These are phyloP conservation scores for Osmerus mordax DNA, from an alignment of 2,113 vertebrate genomes.

Conservation along the genomic window DNA sequence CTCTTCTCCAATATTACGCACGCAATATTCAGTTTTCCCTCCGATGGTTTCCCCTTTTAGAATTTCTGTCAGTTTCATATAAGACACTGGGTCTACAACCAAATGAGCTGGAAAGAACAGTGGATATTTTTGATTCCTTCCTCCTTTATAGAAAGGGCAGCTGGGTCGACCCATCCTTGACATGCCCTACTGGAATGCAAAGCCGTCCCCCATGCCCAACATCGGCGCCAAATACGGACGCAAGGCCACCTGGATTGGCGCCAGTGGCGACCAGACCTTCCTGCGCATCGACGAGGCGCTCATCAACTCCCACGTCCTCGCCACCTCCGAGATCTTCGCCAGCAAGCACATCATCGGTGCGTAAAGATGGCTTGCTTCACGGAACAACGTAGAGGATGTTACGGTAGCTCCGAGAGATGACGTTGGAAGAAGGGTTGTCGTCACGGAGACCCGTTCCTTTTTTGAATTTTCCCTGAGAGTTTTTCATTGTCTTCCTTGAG, in stretches of 20 bases:
- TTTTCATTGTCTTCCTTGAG: too few species aligned
- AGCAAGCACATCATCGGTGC: constrained; percentile 95
- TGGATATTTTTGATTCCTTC: background rate
- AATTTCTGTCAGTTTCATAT: background rate
- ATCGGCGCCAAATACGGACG: constrained; percentile 96
- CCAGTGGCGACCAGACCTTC: constrained; percentile 97
- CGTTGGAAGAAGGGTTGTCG: too few species aligned
- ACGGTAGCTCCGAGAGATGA: too few species aligned
- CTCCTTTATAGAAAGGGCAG: constrained; percentile 86
- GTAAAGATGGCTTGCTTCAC: background rate
- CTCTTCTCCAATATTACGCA: too few species aligned
- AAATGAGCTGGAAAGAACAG: background rate
- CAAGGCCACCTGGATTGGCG: constrained; percentile 97
- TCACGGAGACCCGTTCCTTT: too few species aligned
- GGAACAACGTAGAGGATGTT: background rate
- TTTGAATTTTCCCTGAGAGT: too few species aligned
- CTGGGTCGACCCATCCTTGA: constrained; percentile 94
- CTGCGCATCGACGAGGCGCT: constrained; percentile 96
- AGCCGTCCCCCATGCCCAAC: constrained; percentile 95
- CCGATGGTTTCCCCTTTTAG: background rate
- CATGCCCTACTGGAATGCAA: constrained; percentile 98
- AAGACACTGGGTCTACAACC: background rate
- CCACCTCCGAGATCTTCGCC: constrained; percentile 98
- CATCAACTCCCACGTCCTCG: constrained; percentile 96
- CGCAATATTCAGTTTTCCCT: background rate